Evolutionary conservation across 2,797 vertebrate species (phyloP), one percentile per base, ranked within the genome.

Genomic region (Lacerta bilineata): DNA sequence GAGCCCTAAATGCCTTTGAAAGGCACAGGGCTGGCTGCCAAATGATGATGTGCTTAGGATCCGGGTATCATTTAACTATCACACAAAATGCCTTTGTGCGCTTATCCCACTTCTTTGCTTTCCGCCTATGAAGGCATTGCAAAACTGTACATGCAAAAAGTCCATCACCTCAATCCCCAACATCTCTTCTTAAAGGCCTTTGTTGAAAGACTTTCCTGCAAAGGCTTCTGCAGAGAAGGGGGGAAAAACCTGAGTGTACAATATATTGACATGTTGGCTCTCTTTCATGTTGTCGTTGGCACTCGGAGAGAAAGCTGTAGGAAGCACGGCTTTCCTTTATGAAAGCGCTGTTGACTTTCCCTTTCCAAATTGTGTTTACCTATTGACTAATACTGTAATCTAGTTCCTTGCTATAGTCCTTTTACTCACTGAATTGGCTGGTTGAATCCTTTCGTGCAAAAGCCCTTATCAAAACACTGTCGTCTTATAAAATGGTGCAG

Each of bases 331-430:
- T 81, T 80, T 75, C 71, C 39, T 85, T 89, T 81, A 86, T 89
- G 72, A 89, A 89, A 89, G 78, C 55, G 36, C n/a, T 59, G 84
- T 89, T 85, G 84, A 86, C 87, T 89, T 85, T 89, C 78, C 33
- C 64, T 33, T 64, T 80, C 78, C 83, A 85, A 89, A 81, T 66
- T 61, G 68, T 89, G 88, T 86, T 89, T 89, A 89, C 71, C 27
- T 89, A 85, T 82, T 82, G 88, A 89, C 84, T 89, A 89, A 89
- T 89, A 76, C 83, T 68, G 79, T 81, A 85, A 81, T 75, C 83
- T 84, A 76, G 72, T 89, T 85, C 83, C 76, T 88, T 81, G 41
- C 76, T 76, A 29, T 55, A 81, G 88, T 69, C 39, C 78, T 76
- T 76, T 66, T 66, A 55, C 41, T 4, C 39, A 69, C 41, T 82